Conservation (phyloP, 2,113 vertebrate genomes). For the Mohoua ochrocephala region DNA sequence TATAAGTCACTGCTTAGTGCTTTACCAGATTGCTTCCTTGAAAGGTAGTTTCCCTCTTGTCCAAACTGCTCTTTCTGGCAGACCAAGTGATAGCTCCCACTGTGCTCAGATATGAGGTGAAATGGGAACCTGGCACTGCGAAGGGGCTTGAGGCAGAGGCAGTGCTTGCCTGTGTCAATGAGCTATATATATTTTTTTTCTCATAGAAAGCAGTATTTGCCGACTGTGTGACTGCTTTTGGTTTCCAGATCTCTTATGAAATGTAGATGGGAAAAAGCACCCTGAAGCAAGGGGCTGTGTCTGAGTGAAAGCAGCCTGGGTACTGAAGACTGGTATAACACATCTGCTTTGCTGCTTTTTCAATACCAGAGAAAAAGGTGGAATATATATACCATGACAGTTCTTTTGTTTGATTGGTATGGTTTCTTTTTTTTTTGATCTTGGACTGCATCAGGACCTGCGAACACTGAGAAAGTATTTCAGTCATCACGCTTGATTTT, state of each 20-base stretch:
- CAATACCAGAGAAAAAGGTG: neutral
- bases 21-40: neutral
- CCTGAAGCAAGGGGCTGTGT: neutral
- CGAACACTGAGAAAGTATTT: neutral
- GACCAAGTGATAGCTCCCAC: neutral
- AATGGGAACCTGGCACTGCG: neutral
- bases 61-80: neutral
- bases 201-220: neutral
- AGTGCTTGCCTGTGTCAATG: neutral
- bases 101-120: rapidly evolving
- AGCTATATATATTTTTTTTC: neutral
- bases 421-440: neutral
- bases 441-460: neutral
- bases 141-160: neutral
- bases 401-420: neutral
- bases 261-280: neutral
- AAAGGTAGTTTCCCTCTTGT: neutral
- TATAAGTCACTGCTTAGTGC: neutral
- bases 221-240: neutral
- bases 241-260: neutral
- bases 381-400: neutral
- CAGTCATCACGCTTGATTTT: neutral
- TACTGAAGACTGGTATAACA: neutral
- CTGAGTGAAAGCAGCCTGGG: neutral
- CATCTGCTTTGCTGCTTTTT: neutral